A percentile compares a stretch with the other conserved stretches of the same genome.
These are phyloP conservation scores for Heteromurus nitidus DNA, from an alignment of 2,888 invertebrate genomes.

Conservation along the genomic window DNA sequence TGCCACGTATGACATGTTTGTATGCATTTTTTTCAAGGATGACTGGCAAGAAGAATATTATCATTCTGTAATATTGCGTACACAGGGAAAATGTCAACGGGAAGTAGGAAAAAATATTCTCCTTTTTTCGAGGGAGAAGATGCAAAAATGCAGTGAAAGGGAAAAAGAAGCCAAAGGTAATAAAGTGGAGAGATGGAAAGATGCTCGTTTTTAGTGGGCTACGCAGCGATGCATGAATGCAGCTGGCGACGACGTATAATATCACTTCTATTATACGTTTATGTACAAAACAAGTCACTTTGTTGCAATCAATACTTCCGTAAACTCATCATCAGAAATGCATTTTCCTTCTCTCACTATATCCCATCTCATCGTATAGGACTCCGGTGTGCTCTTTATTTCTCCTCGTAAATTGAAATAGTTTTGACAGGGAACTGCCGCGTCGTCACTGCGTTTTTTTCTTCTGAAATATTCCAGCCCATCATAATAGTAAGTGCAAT, in stretches of 20 bases:
- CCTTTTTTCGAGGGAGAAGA: constrained; percentile 13
- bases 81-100: constrained; percentile 43
- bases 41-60: constrained; percentile 58
- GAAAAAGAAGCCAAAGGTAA: neutral
- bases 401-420: constrained; percentile 34
- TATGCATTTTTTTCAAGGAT: constrained; percentile 35
- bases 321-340: constrained; percentile 58
- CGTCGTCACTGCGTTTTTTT: neutral
- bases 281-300: constrained; percentile 49
- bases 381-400: neutral
- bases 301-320: constrained; percentile 55
- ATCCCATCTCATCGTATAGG: neutral
- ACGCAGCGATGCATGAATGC: constrained; percentile 45
- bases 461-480: constrained; percentile 24
- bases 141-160: constrained; percentile 19
- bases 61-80: constrained; percentile 39
- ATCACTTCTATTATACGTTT: neutral
- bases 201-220: too few species aligned
- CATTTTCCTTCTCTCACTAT: constrained; percentile 34
- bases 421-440: constrained; percentile 44
- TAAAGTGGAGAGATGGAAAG: neutral
- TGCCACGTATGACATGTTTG: neutral
- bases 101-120: neutral
- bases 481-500: too few species aligned
- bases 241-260: constrained; percentile 5